Evolutionary conservation across 2,888 invertebrate species (phyloP).

Genomic region (Ctena decussata): DNA sequence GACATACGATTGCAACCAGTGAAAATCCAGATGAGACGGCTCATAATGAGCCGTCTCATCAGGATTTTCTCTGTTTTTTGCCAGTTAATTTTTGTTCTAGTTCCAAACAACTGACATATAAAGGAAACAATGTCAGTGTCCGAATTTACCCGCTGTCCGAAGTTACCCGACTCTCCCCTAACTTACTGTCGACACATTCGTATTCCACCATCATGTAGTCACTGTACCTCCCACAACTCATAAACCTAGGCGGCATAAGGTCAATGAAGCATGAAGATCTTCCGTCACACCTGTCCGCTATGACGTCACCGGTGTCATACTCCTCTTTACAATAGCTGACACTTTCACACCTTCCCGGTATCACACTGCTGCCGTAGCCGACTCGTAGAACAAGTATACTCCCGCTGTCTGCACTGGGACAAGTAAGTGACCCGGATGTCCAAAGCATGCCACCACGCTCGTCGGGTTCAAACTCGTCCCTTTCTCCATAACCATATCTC

Average conservation of each 20-base stretch:
- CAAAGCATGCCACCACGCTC: constrained; percentile 3
- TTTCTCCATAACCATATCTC: constrained; percentile 13
- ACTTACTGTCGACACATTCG: constrained; percentile 64
- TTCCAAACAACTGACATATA: no score
- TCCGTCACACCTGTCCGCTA: constrained; percentile 60
- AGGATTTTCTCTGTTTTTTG: no score
- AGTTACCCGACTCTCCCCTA: no score
- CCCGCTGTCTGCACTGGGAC: constrained; percentile 50
- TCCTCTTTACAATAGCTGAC: constrained; percentile 46
- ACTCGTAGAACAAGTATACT: constrained; percentile 56
- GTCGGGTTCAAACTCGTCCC: not conserved
- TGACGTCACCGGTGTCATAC: constrained; percentile 43
- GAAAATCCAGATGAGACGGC: no score
- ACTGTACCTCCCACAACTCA: constrained; percentile 56
- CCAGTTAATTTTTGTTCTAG: no score
- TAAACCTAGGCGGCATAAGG: constrained; percentile 37
- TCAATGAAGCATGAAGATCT: constrained; percentile 43
- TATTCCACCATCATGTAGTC: constrained; percentile 64
- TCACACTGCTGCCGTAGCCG: constrained; percentile 43
- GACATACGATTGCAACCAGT: no score
- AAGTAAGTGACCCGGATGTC: constrained; percentile 43
- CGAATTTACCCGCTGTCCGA: no score
- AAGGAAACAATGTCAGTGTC: no score
- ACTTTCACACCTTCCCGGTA: constrained; percentile 46
- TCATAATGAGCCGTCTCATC: no score